Evolutionary conservation across 2,888 invertebrate species (phyloP), one percentile per base, ranked within the genome.

Genomic region (Diarsia brunnea): DNA sequence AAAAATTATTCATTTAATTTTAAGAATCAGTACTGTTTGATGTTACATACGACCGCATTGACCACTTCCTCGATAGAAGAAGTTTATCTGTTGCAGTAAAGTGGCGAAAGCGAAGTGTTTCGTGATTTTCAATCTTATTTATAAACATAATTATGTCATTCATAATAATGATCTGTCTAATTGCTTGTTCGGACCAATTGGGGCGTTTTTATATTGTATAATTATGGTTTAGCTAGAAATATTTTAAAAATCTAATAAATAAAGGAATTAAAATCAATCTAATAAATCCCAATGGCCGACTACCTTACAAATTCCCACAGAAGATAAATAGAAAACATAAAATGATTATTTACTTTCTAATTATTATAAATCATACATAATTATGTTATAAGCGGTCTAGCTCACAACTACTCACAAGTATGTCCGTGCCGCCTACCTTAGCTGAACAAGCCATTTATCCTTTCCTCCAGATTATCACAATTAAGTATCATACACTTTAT

Each of bases 401-500:
- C 12, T 76, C 21, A 69, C 38, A 60, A 78, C 69, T 27, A 61
- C 14, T 76, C 21, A 69, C 38, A 60, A 78, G 78, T 27, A 61
- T 79, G 58, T 51, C 67, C 31, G 49, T 55, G 49, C 61, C 24
- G 31, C 60, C 53, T 21, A 51, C 2, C 24, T 47, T n/a, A 1
- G 0, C 43, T 43, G 73, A 82, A 78, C 55, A 47, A 68, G 61
- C 78, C 70, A 65, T 83, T 83, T 69, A 83, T 70, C 78, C 47
- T 69, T 75, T 85, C 76, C 27, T 49, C 49, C n/a, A 83, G 73
- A 86, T 85, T 76, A 82, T 85, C 73, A 83, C 82, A 85, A 82
- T 78, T 78, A 86, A 71, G 24, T 65, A 73, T 82, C 70, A 85
- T 77, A 82, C 86, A 77, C 64, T 82, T 69, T 64, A 85, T 82